Evolutionary conservation across 2,113 vertebrate genomes (phyloP), one percentile per base, ranked within the genome.

Genomic region (Typhlomys cinereus): DNA sequence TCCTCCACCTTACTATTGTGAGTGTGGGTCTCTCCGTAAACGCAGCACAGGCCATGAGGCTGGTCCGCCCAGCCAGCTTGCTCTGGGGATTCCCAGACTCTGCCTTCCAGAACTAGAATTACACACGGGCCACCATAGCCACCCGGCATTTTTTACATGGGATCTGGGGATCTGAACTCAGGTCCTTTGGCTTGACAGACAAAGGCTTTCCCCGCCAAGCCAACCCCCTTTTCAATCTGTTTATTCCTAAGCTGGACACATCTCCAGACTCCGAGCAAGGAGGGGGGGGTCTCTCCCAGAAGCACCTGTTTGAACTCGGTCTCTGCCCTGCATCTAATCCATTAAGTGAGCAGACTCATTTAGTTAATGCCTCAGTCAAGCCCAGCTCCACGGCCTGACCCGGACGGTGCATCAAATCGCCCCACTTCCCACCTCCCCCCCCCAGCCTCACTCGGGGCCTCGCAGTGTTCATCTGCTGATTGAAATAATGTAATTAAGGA

Each of bases 401-500:
- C 74, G 71, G 82, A 94, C 6, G 7, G 23, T 31, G 7, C 44
- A 39, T 74, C 61, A 66, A 18, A 2, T 4, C 20, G 9, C 67
- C 79, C 52, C 57, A 17, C 27, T 36, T 25, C 41, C 48, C 36
- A n/a, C 21, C 2, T 27, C 59, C 85, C 34, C 21, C 2, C 34
- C 59, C 85, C 34, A 41, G 13, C 46, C 36, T 59, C 18, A n/a
- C 48, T 46, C 1, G 76, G 57, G 36, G 44, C 50, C 76, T 93
- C 3, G 61, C 18, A 25, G 15, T 82, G 91, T 41, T 97, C 92
- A 93, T 88, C 69, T 13, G 8, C 39, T 59, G 76, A 95, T 69
- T 95, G 92, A 96, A 95, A 88, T 91, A 96, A 96, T 48, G 74
- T 61, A 95, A 91, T 89, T 94, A 93, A 50, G 64, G 46, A 44